Evolutionary conservation across 1,140 invertebrate species (phyloP), one percentile per base, ranked within the genome.

Genomic region (Ceratina australensis): DNA sequence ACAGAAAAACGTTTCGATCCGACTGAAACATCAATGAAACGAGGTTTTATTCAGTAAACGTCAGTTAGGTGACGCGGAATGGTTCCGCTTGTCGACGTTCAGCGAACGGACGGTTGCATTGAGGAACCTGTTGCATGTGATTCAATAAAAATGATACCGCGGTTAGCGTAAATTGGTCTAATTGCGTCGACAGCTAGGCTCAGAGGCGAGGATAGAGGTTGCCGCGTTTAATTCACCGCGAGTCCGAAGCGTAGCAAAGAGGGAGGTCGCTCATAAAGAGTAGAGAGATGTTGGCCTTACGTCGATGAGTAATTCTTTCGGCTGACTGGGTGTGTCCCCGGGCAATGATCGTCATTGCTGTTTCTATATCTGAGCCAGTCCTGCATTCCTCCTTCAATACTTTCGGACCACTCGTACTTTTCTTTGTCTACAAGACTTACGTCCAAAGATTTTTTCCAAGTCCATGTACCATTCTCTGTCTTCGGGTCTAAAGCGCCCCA

Each of bases 281-380:
- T 42, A 42, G 33, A 42, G 33, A 72, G 63, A 65, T 42, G 60
- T 73, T 61, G 16, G 54, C 71, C 56, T 74, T 54, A 42, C 54
- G 77, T 69, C 78, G 73, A 80, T 80, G 78, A 80, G 73, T 80
- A 80, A 80, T 71, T 77, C 73, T 80, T 77, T 69, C 78, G 50
- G 42, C 24, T 54, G 49, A 57, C 24, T 77, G 73, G 73, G 66
- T 77, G 78, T 80, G 78, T 69, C 65, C 73, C 18, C 57, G 59
- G 33, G 1, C 66, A 76, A 47, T 52, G 33, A 69, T 80, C 57
- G 57, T 69, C 63, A 28, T 67, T 76, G 24, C 16, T 26, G 26
- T 50, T 75, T 61, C 52, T 20, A 47, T 52, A 68, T 71, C 54
- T 24, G 5, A 15, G 20, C 7, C 22, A 18, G 33, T 66, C 7